Evolutionary conservation across 2,113 vertebrate species (phyloP), one percentile per base, ranked within the genome.

Genomic region (Cephalophus harveyi): DNA sequence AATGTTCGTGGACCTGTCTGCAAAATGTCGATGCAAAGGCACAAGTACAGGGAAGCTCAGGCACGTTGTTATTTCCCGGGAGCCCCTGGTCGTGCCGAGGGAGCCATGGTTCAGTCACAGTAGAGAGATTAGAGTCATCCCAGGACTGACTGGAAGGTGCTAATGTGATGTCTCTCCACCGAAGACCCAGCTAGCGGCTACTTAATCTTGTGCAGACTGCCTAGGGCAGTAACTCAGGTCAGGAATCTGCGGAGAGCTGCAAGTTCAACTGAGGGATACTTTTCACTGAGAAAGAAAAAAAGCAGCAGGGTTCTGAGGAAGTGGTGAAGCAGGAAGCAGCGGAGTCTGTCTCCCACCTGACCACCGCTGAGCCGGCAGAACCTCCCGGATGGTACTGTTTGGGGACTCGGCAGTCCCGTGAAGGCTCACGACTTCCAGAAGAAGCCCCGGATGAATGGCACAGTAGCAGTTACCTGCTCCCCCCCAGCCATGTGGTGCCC

Each of bases 21-120:
- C 62, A 62, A 15, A 54, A 43, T 19, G 19, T 10, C 1, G 33
- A 6, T 12, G 9, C 57, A 12, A 15, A 62, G 27, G 52, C 54
- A 8, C 16, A n/a, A 27, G 25, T 6, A 0, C 27, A 11, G 74
- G 83, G 3, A 86, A 7, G 27, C n/a, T n/a, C 30, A 17, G 48
- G 28, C 28, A 14, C 0, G 1, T 8, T 15, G 5, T 43, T 11
- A 2, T 36, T 30, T 40, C 12, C 57, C 3, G 5, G 28, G 30
- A 19, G 25, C n/a, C 40, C 6, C 30, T 6, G 12, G 57, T 6
- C 6, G 9, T 30, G 33, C 78, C 2, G 12, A 74, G 78, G 43
- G 40, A 11, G 36, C 55, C 15, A 33, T 15, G 21, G 30, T 59
- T 7, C 48, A 52, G 79, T n/a, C 48, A 12, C 10, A 13, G 17